Percentiles rank a stretch among this genome's conserved stretches.
These are phyloP conservation scores for Mechanitis mazaeus DNA, from an alignment of 2,888 invertebrate species.

Conservation along the genomic window DNA sequence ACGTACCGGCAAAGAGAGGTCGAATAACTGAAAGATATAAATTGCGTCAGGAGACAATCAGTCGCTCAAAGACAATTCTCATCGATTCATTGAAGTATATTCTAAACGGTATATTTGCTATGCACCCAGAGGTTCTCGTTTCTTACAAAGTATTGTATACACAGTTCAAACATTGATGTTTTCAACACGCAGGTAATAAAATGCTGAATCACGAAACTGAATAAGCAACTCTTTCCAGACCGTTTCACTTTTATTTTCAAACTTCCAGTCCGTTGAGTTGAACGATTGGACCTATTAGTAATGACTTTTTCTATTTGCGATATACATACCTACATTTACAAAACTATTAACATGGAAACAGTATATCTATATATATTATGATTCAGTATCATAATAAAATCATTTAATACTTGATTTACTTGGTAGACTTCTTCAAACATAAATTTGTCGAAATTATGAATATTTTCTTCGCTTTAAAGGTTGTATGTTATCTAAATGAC, in stretches of 20 bases:
- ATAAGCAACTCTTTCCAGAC: slow-evolving; percentile 61
- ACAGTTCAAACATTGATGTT: slow-evolving; percentile 20
- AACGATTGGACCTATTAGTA: slow-evolving; percentile 62
- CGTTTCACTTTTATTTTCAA: slow-evolving; percentile 67
- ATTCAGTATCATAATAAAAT: too few relatives aligned
- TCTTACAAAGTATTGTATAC: slow-evolving; percentile 21
- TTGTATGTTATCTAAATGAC: too few relatives aligned
- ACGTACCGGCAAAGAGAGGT: neutral
- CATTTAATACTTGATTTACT: too few relatives aligned
- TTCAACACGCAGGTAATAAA: slow-evolving; percentile 43
- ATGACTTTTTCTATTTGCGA: slow-evolving; percentile 51
- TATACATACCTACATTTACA: slow-evolving; percentile 37
- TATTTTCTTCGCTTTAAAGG: too few relatives aligned
- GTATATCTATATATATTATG: too few relatives aligned
- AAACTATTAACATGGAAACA: neutral
- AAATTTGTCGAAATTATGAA: too few relatives aligned
- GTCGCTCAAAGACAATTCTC: neutral
- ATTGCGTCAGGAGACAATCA: neutral
- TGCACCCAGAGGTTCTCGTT: neutral
- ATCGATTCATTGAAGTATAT: slow-evolving; percentile 2
- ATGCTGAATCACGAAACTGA: slow-evolving; percentile 56
- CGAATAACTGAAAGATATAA: neutral
- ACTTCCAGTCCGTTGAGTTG: slow-evolving; percentile 61
- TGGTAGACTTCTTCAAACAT: too few relatives aligned
- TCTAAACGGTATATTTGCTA: neutral